Conservation (phyloP, 35 echinoderm and acorn worm species). For the Strongylocentrotus purpuratus region DNA sequence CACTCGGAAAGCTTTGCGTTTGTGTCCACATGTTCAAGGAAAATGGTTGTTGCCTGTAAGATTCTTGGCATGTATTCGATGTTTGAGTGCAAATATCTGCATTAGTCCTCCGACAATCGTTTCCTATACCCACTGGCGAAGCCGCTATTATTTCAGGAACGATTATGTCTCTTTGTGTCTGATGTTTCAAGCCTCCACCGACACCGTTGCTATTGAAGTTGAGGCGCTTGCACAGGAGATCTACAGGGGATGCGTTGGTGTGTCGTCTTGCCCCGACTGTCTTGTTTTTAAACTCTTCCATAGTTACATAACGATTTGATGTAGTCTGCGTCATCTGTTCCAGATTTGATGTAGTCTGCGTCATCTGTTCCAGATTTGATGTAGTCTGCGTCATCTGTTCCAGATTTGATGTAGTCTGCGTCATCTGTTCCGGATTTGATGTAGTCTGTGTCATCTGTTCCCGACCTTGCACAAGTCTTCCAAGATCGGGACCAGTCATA, state of each 20-base stretch:
- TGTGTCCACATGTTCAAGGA: slow-evolving; percentile 34
- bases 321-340: not conserved
- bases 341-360: not conserved
- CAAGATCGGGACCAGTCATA: not conserved
- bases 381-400: not conserved
- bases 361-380: too few species aligned
- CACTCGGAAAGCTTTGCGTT: not conserved
- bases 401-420: not conserved
- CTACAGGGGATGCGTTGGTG: not conserved
- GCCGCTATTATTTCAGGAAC: not conserved
- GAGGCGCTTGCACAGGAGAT: not conserved
- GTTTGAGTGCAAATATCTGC: slow-evolving; percentile 2
- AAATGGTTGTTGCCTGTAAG: not conserved
- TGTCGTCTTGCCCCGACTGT: not conserved
- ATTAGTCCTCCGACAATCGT: not conserved
- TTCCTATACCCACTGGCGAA: not conserved
- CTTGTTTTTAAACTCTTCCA: not conserved
- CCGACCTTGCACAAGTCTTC: not conserved
- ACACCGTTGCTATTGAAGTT: not conserved
- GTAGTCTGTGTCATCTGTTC: not conserved
- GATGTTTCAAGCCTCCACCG: not conserved
- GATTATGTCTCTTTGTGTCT: not conserved
- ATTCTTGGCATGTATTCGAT: not conserved
- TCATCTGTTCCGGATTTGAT: too few species aligned
- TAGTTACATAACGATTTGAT: not conserved